Percentiles rank a stretch among this genome's conserved stretches.
Evolutionary conservation across 2,888 invertebrate species (phyloP).

Genomic region (Watsonalla cultraria): DNA sequence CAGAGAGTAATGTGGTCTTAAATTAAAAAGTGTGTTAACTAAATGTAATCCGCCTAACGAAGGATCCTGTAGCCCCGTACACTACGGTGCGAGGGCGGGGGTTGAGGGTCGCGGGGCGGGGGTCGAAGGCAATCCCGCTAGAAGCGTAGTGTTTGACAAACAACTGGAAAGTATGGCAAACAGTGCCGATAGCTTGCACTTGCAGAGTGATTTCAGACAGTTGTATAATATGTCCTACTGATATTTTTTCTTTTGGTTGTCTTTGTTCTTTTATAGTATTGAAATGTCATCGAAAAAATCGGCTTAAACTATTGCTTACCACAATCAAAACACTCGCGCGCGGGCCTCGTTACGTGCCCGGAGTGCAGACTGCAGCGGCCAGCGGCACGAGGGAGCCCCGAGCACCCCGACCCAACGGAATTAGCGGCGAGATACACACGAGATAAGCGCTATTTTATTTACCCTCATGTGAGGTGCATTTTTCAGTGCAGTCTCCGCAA

Average conservation of each 20-base stretch:
- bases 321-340: too few species aligned
- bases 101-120: neutral
- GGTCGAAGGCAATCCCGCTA: neutral
- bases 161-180: constrained; percentile 2
- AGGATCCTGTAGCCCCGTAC: too few species aligned
- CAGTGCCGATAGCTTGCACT: neutral
- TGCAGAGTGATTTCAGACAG: neutral
- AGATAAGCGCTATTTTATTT: constrained; percentile 2
- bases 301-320: too few species aligned
- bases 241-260: too few species aligned
- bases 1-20: too few species aligned
- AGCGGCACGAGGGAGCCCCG: neutral
- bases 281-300: too few species aligned
- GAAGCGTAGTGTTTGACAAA: constrained; percentile 3
- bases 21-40: too few species aligned
- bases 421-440: constrained; percentile 1
- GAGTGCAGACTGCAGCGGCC: too few species aligned
- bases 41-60: too few species aligned
- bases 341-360: neutral
- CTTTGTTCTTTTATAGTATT: too few species aligned
- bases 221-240: too few species aligned
- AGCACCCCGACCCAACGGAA: neutral
- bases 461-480: neutral
- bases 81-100: neutral
- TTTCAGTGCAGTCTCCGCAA: neutral